Evolutionary conservation across 2,113 vertebrate species (phyloP), one percentile per base, ranked within the genome.

Genomic region (Hepsetus odoe): DNA sequence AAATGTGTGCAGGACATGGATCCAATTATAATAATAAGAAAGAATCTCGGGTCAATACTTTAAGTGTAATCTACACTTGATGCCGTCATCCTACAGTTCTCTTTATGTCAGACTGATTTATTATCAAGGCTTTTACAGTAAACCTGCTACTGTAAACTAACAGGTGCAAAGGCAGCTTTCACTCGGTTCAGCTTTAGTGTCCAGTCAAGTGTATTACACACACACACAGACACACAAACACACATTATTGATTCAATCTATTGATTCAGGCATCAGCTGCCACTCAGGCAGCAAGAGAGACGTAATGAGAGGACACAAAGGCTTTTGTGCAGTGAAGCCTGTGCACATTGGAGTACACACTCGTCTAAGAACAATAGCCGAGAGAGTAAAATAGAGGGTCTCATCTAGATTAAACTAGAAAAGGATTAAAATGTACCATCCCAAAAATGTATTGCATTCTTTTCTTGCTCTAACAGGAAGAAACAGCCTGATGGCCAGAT

Each of bases 161-260:
- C 56, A 59, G 56, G 56, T 59, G 56, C 56, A 59, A 2, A 59
- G 56, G 28, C 56, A 59, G 53, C 53, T 22, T 56, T 11, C 22
- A 24, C 26, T 56, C n/a, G 5, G 10, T 12, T 59, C 26, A 16
- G 56, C 56, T 59, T 14, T 59, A 30, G 56, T 30, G 56, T 30
- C 13, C 26, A 55, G 51, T 55, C 51, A 24, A 55, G n/a, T 10
- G n/a, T 42, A 64, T 20, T 59, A 75, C 38, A 64, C 72, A 65
- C 74, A 76, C 44, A 76, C 74, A 56, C 53, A 56, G 22, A 53
- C 58, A 65, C 69, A 56, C 20, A 67, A 11, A 51, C 38, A 56
- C 46, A 58, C 26, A n/a, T 56, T 83, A 87, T 86, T 67, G 83
- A 88, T 86, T 80, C n/a, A n/a, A n/a, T n/a, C n/a, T n/a, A n/a